Percentiles rank a stretch among this genome's conserved stretches.
These are phyloP conservation scores for Netelia inedita DNA, from an alignment of 2,888 invertebrate species.

Conservation along the genomic window DNA sequence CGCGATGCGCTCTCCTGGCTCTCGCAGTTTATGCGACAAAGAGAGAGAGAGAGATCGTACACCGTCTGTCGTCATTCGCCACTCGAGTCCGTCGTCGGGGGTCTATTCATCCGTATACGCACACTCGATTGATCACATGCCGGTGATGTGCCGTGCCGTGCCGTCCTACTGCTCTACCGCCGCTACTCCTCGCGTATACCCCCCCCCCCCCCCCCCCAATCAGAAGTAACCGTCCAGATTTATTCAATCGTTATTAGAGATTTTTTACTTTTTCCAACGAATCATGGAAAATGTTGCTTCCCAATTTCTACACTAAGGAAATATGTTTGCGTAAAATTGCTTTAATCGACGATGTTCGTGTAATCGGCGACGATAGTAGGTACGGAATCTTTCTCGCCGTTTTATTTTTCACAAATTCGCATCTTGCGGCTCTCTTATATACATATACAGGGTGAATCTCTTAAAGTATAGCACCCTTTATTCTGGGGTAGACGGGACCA, in stretches of 20 bases:
- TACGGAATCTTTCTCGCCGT: too few species aligned
- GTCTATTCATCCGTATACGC: constrained; percentile 59
- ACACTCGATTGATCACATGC: constrained; percentile 54
- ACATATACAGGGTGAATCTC: too few species aligned
- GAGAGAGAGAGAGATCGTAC: not conserved
- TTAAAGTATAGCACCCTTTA: too few species aligned
- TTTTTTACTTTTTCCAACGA: not conserved
- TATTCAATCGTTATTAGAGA: not conserved
- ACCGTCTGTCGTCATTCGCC: constrained; percentile 48
- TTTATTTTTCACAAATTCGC: too few species aligned
- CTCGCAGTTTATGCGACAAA: not conserved
- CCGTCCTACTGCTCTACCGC: not conserved
- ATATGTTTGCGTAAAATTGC: not conserved
- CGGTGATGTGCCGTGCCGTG: not conserved
- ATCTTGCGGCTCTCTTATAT: too few species aligned
- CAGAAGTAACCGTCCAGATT: too few species aligned
- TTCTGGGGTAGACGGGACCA: too few species aligned
- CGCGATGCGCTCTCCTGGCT: constrained; percentile 23
- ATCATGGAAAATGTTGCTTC: not conserved
- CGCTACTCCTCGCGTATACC: too few species aligned
- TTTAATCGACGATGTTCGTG: too few species aligned
- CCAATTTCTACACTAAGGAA: not conserved
- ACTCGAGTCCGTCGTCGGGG: constrained; percentile 42
- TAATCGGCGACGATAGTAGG: too few species aligned
- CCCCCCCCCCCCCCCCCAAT: too few species aligned